A percentile compares a stretch with the other conserved stretches of the same genome.
These are phyloP conservation scores for Coendou prehensilis DNA, from an alignment of 2,797 vertebrate genomes.

Conservation along the genomic window DNA sequence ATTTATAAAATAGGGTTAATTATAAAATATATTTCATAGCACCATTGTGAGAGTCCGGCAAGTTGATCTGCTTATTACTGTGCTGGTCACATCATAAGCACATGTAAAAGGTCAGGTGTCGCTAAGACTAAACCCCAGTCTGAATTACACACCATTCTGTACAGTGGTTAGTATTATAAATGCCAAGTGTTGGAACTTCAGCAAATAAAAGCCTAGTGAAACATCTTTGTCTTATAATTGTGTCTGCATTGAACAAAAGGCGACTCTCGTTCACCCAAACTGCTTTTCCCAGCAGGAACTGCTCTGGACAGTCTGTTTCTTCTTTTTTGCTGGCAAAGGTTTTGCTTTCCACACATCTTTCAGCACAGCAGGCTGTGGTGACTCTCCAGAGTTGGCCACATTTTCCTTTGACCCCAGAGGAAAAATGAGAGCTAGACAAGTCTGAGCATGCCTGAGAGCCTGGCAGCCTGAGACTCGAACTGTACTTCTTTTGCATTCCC, in stretches of 20 bases:
- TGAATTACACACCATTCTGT: not conserved
- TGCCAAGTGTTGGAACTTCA: not conserved
- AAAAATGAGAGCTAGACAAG: not conserved
- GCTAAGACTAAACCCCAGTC: not conserved
- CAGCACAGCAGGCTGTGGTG: slow-evolving; percentile 22
- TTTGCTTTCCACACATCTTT: slow-evolving; percentile 67
- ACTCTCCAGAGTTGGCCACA: slow-evolving; percentile 54
- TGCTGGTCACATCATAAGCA: not conserved
- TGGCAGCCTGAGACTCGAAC: not conserved
- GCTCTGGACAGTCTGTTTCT: not conserved
- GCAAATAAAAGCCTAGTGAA: slow-evolving; percentile 10
- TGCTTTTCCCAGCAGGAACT: slow-evolving; percentile 28
- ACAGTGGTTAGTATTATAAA: not conserved
- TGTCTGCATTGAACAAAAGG: not conserved
- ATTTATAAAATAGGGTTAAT: not conserved
- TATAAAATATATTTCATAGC: not conserved
- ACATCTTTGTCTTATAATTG: not conserved
- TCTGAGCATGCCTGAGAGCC: slow-evolving; percentile 15
- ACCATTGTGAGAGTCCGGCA: not conserved
- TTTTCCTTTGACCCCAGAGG: slow-evolving; percentile 67
- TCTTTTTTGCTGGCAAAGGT: slow-evolving; percentile 39
- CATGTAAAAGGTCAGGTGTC: not conserved
- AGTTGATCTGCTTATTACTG: not conserved
- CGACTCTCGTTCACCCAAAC: not conserved
- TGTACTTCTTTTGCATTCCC: slow-evolving; percentile 11